phyloP scores from a whole-genome alignment of 2,888 invertebrate genomes.

The Orthosia gothica region DNA sequence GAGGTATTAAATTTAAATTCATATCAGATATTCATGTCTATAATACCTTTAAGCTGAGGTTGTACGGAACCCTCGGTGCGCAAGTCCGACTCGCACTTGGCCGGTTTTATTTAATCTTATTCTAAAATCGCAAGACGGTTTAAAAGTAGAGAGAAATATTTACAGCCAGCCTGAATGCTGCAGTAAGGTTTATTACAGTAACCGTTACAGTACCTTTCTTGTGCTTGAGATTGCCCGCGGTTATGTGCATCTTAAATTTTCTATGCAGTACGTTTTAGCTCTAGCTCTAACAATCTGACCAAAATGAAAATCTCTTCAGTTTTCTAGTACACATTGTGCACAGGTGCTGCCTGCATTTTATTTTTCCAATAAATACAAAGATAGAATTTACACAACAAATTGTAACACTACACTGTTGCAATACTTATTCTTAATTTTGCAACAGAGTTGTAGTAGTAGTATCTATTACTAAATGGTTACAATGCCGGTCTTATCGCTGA shows the following conservation, averaged over 20 bases:
- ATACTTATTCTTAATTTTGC: not conserved
- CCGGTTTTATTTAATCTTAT: no score
- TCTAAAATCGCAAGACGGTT: no score
- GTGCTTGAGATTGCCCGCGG: not conserved
- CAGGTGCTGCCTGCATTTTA: not conserved
- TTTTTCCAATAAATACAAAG: not conserved
- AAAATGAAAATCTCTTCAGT: not conserved
- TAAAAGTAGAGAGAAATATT: no score
- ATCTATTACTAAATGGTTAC: not conserved
- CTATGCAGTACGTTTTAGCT: not conserved
- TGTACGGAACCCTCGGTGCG: no score
- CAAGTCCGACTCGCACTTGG: no score
- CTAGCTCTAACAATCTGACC: not conserved
- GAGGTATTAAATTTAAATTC: no score
- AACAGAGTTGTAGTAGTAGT: no score
- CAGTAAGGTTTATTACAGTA: no score
- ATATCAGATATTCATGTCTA: no score
- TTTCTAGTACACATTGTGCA: not conserved
- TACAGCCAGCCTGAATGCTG: no score
- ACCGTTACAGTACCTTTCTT: not conserved
- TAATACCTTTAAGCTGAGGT: no score
- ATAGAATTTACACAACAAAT: not conserved
- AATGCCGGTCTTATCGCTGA: not conserved
- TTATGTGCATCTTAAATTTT: not conserved
- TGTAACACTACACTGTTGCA: not conserved